Evolutionary conservation across 1,140 invertebrate species (phyloP).

Genomic region (Yoshiicerus persimilis): DNA sequence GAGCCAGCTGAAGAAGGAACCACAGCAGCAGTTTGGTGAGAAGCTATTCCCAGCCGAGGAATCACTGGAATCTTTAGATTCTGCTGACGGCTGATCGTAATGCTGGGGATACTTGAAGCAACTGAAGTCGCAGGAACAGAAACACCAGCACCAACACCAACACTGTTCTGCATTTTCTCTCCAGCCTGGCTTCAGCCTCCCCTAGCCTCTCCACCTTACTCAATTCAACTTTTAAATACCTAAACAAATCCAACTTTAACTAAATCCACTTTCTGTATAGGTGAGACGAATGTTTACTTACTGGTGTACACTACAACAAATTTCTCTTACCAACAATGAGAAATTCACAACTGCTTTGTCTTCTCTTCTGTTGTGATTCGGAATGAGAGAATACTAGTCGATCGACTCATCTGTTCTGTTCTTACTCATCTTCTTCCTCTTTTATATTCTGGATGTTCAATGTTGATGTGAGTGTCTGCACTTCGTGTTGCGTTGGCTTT

Average conservation of each 20-base stretch:
- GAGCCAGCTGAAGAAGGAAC: neutral
- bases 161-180: neutral
- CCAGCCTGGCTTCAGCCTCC: neutral
- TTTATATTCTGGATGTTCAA: neutral
- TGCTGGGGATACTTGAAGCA: conserved; percentile 18
- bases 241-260: neutral
- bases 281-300: neutral
- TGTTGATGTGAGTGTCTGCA: neutral
- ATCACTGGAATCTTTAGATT: neutral
- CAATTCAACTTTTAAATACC: neutral
- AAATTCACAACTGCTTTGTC: no score
- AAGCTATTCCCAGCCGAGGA: neutral
- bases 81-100: neutral
- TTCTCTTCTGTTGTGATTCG: no score
- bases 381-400: no score
- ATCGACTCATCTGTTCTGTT: neutral
- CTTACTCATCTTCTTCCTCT: neutral
- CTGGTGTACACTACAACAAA: neutral
- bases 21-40: neutral
- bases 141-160: neutral
- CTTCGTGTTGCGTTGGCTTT: no score
- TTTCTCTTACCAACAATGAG: neutral
- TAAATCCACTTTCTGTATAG: no score
- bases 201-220: neutral
- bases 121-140: neutral